A percentile compares a stretch with the other conserved stretches of the same genome.
Conservation (phyloP, 2,797 vertebrate species). For the Cuculus canorus region DNA sequence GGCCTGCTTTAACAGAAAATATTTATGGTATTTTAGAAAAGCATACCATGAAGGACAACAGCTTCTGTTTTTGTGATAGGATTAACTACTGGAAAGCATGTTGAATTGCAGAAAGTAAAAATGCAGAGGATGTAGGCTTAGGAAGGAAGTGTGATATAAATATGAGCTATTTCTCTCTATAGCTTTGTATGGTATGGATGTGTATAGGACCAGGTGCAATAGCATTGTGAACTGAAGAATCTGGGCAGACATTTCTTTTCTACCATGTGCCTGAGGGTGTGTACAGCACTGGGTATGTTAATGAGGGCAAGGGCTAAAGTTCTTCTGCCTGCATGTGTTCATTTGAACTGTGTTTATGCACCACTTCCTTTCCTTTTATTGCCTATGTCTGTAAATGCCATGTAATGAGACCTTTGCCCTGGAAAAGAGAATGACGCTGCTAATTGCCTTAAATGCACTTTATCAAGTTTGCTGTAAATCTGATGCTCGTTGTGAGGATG, state of each 20-base stretch:
- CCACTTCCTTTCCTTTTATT: neutral
- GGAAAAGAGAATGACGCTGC: neutral
- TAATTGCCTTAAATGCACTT: neutral
- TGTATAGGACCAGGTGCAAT: neutral
- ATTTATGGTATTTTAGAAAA: conserved; percentile 18
- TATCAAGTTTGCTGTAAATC: neutral
- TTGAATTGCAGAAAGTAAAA: neutral
- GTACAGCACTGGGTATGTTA: neutral
- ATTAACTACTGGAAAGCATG: neutral
- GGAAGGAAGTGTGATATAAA: neutral
- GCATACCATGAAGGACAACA: neutral
- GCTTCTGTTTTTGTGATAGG: conserved; percentile 7
- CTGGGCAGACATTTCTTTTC: neutral
- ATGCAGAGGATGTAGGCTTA: neutral
- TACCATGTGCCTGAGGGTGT: neutral
- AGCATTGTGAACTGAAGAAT: neutral
- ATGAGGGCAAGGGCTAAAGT: neutral
- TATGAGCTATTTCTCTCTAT: neutral
- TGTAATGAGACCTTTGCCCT: neutral
- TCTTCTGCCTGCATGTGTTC: neutral
- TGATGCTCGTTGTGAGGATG: neutral
- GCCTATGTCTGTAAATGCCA: neutral
- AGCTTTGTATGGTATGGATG: neutral
- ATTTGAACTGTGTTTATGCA: neutral
- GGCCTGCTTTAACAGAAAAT: neutral